Evolutionary conservation across 2,888 invertebrate genomes (phyloP).

Genomic region (Drosophila paracracens): DNA sequence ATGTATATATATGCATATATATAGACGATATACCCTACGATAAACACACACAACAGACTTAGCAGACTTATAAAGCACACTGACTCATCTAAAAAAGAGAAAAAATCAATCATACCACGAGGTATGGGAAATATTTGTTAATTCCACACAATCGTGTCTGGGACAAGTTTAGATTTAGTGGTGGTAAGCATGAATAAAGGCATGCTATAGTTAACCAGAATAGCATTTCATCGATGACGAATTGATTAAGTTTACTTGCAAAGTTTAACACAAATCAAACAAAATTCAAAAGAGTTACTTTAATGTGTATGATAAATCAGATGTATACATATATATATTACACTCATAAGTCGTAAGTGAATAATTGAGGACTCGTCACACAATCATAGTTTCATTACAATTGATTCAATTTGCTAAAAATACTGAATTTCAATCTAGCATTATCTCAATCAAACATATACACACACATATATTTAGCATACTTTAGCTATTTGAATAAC

Average conservation of each 20-base stretch:
- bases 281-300: conserved; percentile 6
- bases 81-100: conserved; percentile 23
- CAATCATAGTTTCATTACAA: conserved; percentile 28
- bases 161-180: conserved; percentile 35
- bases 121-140: conserved; percentile 69
- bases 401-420: conserved; percentile 8
- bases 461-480: conserved; percentile 31
- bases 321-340: neutral
- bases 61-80: conserved; percentile 67
- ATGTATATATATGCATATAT: neutral
- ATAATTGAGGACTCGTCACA: conserved; percentile 3
- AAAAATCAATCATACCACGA: conserved; percentile 19
- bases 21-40: conserved; percentile 61
- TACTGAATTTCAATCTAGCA: conserved; percentile 24
- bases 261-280: conserved; percentile 2
- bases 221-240: conserved; percentile 4
- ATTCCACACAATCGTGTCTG: conserved; percentile 37
- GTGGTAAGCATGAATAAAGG: conserved; percentile 8
- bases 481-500: conserved; percentile 42
- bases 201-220: conserved; percentile 14
- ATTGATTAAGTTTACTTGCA: conserved; percentile 2
- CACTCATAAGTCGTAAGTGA: conserved; percentile 16
- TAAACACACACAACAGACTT: conserved; percentile 47
- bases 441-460: conserved; percentile 27
- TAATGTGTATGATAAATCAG: conserved; percentile 6